phyloP scores from a whole-genome alignment of 2,113 vertebrate genomes.

The Cygnus buccinator region DNA sequence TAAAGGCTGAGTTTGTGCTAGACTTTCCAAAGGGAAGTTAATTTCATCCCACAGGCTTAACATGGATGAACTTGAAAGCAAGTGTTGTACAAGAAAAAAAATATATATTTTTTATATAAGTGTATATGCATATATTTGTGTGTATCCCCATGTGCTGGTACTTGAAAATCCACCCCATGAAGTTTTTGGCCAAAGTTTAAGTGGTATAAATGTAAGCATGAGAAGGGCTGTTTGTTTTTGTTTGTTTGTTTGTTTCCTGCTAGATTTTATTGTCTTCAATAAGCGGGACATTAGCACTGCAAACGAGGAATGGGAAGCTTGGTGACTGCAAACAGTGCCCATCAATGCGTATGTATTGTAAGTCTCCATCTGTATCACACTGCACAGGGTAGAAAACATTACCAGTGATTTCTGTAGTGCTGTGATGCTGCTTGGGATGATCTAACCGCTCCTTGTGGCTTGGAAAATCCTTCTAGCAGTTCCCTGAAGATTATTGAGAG shows the following conservation, averaged over 20 bases:
- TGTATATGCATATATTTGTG: background rate
- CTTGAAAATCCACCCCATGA: background rate
- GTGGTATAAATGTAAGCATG: background rate
- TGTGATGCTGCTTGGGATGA: background rate
- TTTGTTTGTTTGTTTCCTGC: background rate
- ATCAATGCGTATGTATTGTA: fast-evolving
- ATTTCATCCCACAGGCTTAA: background rate
- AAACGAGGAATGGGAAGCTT: background rate
- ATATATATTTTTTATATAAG: background rate
- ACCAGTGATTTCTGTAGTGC: background rate
- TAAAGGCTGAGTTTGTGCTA: background rate
- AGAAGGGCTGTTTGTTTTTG: background rate
- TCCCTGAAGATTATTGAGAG: background rate
- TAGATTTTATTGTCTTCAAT: background rate
- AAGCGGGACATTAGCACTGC: background rate
- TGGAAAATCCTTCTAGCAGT: background rate
- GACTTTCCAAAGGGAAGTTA: background rate
- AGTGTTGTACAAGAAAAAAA: background rate
- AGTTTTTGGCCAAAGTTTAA: background rate
- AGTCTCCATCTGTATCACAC: background rate
- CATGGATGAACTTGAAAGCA: background rate
- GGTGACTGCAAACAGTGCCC: background rate
- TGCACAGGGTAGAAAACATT: background rate
- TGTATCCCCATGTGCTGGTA: background rate
- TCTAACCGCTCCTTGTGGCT: background rate